Percentiles rank a stretch among this genome's conserved stretches.
Conservation (phyloP, 1,140 invertebrate genomes). For the Belonocnema kinseyi region DNA sequence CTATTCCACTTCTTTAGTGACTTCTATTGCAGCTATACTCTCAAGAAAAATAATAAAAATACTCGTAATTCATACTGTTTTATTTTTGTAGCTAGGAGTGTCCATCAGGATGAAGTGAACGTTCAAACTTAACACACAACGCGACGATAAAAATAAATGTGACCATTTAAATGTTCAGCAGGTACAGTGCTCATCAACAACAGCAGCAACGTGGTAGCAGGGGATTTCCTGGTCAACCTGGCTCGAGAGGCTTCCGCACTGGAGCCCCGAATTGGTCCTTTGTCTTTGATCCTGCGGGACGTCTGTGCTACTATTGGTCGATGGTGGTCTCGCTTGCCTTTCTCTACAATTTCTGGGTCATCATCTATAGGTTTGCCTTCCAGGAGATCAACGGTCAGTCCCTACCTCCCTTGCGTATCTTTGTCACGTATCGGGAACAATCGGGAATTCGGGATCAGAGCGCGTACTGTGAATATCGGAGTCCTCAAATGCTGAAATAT, state of each 20-base stretch:
- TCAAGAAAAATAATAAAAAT: too few species aligned
- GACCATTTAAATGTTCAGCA: conserved; percentile 51
- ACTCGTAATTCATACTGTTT: too few species aligned
- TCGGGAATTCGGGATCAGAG: conserved; percentile 18
- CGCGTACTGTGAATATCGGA: not conserved
- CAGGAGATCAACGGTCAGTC: conserved; percentile 90
- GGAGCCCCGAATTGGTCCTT: conserved; percentile 89
- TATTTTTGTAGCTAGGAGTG: too few species aligned
- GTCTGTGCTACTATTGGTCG: conserved; percentile 96
- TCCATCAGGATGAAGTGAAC: too few species aligned
- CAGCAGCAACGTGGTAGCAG: conserved; percentile 73
- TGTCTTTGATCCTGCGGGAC: conserved; percentile 93
- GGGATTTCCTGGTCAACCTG: conserved; percentile 69
- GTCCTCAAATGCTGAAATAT: not conserved
- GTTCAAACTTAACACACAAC: too few species aligned
- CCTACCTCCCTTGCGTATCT: conserved; percentile 49
- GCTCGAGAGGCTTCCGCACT: conserved; percentile 71
- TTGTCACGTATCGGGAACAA: conserved; percentile 35
- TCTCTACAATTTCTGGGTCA: conserved; percentile 99
- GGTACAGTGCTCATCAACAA: conserved; percentile 72
- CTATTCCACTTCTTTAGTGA: too few species aligned
- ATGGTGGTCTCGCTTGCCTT: conserved; percentile 98
- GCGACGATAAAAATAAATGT: not conserved
- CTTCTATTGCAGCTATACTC: too few species aligned
- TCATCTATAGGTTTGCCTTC: conserved; percentile 98